Evolutionary conservation across 2,797 vertebrate genomes (phyloP).

Genomic region (Chelidonichthys spinosus): DNA sequence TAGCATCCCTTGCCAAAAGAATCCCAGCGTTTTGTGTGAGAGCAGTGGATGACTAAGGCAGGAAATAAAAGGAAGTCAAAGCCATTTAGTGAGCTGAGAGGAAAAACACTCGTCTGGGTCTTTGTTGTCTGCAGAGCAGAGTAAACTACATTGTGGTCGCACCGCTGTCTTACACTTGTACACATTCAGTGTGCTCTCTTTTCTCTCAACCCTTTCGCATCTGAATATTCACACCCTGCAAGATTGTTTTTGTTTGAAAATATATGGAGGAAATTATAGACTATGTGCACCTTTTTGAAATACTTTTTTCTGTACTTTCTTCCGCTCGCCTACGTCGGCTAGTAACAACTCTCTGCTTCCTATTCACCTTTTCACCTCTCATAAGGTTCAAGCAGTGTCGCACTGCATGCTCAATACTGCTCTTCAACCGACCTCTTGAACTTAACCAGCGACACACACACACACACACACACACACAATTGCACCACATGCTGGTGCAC

Average conservation of each 20-base stretch:
- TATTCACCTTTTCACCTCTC: slow-evolving; percentile 68
- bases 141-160: slow-evolving; percentile 45
- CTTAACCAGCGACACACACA: slow-evolving; percentile 30
- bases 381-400: slow-evolving; percentile 53
- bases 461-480: neutral
- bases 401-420: slow-evolving; percentile 25
- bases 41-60: slow-evolving; percentile 48
- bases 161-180: slow-evolving; percentile 26
- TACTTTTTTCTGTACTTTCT: slow-evolving; percentile 9
- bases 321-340: slow-evolving; percentile 31
- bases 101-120: slow-evolving; percentile 27
- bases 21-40: slow-evolving; percentile 54
- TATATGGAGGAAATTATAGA: slow-evolving; percentile 30
- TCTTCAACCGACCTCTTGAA: slow-evolving; percentile 32
- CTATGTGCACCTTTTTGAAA: slow-evolving; percentile 16
- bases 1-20: slow-evolving; percentile 56
- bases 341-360: slow-evolving; percentile 44
- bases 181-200: slow-evolving; percentile 28
- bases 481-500: neutral
- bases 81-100: slow-evolving; percentile 41
- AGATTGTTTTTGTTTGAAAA: slow-evolving; percentile 17
- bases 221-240: slow-evolving; percentile 29
- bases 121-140: slow-evolving; percentile 46
- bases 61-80: slow-evolving; percentile 38
- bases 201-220: slow-evolving; percentile 1